phyloP scores from a whole-genome alignment of 1,140 invertebrate genomes.

The Melipona quadrifasciata region DNA sequence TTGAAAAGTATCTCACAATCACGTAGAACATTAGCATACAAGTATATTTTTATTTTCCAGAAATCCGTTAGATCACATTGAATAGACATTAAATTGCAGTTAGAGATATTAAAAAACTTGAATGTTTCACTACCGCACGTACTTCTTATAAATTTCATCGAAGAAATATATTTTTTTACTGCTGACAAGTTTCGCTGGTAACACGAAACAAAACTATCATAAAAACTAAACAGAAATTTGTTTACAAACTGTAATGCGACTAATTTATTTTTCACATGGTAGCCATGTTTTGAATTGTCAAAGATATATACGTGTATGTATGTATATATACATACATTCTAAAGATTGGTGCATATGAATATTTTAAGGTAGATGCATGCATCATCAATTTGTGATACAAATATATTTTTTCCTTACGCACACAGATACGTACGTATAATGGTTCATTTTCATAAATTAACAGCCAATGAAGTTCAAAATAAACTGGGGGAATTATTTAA shows the following conservation, averaged over 20 bases:
- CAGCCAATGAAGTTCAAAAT: not conserved
- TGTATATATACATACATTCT: conserved; percentile 33
- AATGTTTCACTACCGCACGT: conserved; percentile 26
- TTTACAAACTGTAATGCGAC: conserved; percentile 55
- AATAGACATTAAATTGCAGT: conserved; percentile 26
- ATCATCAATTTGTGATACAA: not conserved
- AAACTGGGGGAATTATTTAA: not conserved
- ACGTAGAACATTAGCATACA: not conserved
- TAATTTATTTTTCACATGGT: conserved; percentile 63
- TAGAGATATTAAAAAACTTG: conserved; percentile 27
- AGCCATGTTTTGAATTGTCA: conserved; percentile 69
- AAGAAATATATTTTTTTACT: conserved; percentile 19
- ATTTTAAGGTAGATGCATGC: conserved; percentile 10
- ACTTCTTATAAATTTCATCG: conserved; percentile 17
- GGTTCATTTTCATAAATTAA: not conserved
- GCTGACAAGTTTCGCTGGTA: not conserved
- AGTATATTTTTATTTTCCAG: conserved; percentile 11
- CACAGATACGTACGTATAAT: not conserved
- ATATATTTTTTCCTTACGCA: not conserved
- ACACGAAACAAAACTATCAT: conserved; percentile 37
- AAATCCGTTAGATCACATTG: conserved; percentile 34
- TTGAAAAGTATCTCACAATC: not conserved
- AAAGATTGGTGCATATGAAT: conserved; percentile 30
- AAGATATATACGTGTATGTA: conserved; percentile 24
- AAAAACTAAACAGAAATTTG: conserved; percentile 61